Conservation (phyloP, 2,888 invertebrate species). For the Patella ulyssiponensis region DNA sequence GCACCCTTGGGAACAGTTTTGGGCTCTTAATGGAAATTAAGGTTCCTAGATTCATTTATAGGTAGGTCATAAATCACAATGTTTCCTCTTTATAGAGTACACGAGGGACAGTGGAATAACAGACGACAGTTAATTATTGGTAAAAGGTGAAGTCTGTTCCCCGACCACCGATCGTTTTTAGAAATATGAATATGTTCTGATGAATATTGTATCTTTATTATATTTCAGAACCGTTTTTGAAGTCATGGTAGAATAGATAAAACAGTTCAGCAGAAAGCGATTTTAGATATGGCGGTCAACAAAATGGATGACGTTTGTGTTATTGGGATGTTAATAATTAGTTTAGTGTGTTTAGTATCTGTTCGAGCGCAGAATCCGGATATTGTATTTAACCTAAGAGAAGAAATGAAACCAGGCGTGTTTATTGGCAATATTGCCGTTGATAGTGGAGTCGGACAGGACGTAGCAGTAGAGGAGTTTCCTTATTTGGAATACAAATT, state of each 20-base stretch:
- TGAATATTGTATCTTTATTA: too few species aligned
- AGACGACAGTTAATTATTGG: too few species aligned
- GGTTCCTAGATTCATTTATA: background rate
- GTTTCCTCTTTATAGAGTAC: background rate
- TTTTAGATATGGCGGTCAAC: background rate
- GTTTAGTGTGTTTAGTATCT: background rate
- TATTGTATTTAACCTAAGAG: constrained; percentile 41
- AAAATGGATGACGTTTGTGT: background rate
- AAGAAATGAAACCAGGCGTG: constrained; percentile 43
- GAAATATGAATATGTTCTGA: too few species aligned
- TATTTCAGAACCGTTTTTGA: too few species aligned
- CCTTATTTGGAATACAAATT: constrained; percentile 36
- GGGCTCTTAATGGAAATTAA: constrained; percentile 1
- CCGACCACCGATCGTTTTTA: too few species aligned
- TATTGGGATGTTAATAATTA: background rate
- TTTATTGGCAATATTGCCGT: constrained; percentile 48
- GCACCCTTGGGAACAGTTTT: background rate
- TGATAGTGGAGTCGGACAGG: constrained; percentile 33
- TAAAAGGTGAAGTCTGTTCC: too few species aligned
- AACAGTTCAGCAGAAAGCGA: too few species aligned
- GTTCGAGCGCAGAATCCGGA: background rate
- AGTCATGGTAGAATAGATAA: too few species aligned
- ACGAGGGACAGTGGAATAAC: background rate
- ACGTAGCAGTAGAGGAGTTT: constrained; percentile 31
- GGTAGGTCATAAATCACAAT: background rate